Evolutionary conservation across 2,113 vertebrate genomes (phyloP), one percentile per base, ranked within the genome.

Genomic region (Dasyornis broadbenti): DNA sequence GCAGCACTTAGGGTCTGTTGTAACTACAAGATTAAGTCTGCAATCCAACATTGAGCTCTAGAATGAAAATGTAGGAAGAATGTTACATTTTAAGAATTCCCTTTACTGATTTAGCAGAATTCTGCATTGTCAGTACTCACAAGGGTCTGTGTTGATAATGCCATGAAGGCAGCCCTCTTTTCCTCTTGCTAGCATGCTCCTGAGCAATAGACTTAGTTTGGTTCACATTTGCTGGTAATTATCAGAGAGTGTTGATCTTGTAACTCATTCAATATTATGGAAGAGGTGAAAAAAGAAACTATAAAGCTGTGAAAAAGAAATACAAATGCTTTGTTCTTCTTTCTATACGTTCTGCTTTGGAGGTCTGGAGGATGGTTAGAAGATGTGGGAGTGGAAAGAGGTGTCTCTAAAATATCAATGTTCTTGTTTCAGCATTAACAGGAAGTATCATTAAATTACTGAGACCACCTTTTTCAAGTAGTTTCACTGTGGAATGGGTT

Each of bases 341-440:
- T 71, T 75, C 42, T 63, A 0, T 53, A 22, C 0, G 0, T 54
- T 80, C 18, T 83, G n/a, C 4, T 76, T 78, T 70, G 35, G 73
- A 86, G 45, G 31, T 56, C n/a, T 49, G 42, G 42, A 57, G 54
- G 40, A 27, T 37, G 11, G 11, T 39, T 89, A 37, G 45, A 84
- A 81, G 73, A 68, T 50, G 39, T 44, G 24, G 23, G 9, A 6
- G 17, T 79, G 22, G 66, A 86, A 84, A 49, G 59, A 61, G 9
- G 3, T 47, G 8, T 61, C 31, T 72, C 44, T 81, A 17, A 82
- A 88, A 60, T 79, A 53, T 2, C 11, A 40, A 2, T 28, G 17
- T 69, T 80, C 44, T 63, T 82, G 27, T 70, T 77, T 72, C 40
- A 71, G 39, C 11, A 6, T 82, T 69, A 65, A 35, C 16, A 56